A percentile compares a stretch with the other conserved stretches of the same genome.
Conservation (phyloP, 2,113 vertebrate genomes). For the Gallinago paraguaiae region DNA sequence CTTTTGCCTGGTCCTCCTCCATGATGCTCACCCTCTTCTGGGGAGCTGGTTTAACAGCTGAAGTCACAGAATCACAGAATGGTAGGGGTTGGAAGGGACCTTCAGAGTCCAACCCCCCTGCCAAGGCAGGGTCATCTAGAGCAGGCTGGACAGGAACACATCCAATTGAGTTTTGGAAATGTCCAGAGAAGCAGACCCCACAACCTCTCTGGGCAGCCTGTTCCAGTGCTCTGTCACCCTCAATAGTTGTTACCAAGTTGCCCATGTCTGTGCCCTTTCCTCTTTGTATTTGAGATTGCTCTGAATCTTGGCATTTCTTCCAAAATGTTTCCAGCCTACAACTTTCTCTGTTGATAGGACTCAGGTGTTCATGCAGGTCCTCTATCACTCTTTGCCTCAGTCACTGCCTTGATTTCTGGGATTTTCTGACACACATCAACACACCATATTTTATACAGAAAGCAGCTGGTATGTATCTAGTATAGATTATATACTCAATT, state of each 20-base stretch:
- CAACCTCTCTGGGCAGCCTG: not conserved
- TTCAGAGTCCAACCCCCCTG: not conserved
- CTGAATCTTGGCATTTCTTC: not conserved
- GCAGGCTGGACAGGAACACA: not conserved
- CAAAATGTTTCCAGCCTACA: not conserved
- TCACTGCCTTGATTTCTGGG: not conserved
- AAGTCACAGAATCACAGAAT: not conserved
- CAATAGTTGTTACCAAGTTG: not conserved
- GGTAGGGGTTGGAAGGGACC: not conserved
- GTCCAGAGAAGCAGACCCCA: not conserved
- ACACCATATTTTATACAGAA: not conserved
- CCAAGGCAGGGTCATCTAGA: not conserved
- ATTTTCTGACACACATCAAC: not conserved
- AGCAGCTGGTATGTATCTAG: not conserved
- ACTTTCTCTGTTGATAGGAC: not conserved
- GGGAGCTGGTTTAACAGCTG: not conserved
- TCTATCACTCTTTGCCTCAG: not conserved
- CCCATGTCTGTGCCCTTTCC: not conserved
- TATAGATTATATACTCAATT: fast-evolving
- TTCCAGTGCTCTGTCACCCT: not conserved
- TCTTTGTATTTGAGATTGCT: not conserved
- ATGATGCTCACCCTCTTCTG: not conserved
- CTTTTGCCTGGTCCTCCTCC: not conserved
- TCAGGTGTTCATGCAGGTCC: not conserved
- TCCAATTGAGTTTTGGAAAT: not conserved